phyloP scores from a whole-genome alignment of 2,797 vertebrate genomes.

The Cygnus olor region DNA sequence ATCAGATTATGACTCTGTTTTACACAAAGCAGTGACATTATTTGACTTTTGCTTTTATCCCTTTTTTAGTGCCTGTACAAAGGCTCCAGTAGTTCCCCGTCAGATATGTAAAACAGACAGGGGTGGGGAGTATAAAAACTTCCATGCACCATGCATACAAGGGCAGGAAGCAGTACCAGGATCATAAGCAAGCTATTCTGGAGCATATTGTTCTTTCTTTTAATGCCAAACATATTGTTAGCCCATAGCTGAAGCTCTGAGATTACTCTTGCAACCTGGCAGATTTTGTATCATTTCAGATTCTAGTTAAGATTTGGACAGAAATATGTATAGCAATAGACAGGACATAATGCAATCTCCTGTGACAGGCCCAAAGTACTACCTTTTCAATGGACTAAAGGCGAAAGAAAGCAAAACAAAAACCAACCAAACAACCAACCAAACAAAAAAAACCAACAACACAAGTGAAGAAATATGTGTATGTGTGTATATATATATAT shows the following conservation, averaged over 20 bases:
- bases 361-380: not conserved
- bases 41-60: conserved; percentile 15
- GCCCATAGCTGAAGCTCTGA: not conserved
- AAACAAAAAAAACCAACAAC: not conserved
- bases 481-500: rapidly evolving
- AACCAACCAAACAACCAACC: too few species aligned
- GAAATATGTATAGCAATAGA: conserved; percentile 6
- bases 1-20: not conserved
- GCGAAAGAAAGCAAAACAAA: not conserved
- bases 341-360: not conserved
- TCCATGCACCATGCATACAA: not conserved
- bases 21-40: not conserved
- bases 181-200: not conserved
- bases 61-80: not conserved
- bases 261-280: not conserved
- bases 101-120: not conserved
- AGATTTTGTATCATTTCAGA: not conserved
- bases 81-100: not conserved
- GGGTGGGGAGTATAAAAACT: not conserved
- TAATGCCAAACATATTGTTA: not conserved
- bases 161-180: not conserved
- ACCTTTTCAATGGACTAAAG: not conserved
- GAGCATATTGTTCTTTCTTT: not conserved
- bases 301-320: not conserved
- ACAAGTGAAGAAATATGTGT: not conserved